Percentiles rank a stretch among this genome's conserved stretches.
These are phyloP conservation scores for Blomia tropicalis DNA, from an alignment of 2,888 invertebrate genomes.

Conservation along the genomic window DNA sequence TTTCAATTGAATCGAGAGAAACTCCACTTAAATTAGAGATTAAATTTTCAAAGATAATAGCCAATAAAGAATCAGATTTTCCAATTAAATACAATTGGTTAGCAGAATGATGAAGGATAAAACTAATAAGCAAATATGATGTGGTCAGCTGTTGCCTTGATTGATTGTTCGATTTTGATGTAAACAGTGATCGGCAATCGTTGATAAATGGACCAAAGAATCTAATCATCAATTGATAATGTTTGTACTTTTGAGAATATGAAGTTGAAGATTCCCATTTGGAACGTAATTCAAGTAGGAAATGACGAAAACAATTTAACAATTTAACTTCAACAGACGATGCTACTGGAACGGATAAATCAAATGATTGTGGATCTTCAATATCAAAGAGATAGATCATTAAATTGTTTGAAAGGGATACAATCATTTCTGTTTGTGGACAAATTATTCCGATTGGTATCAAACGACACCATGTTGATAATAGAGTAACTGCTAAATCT, in stretches of 20 bases:
- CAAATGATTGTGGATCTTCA: neutral
- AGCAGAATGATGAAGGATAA: neutral
- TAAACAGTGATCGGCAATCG: neutral
- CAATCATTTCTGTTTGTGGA: neutral
- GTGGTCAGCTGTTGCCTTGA: neutral
- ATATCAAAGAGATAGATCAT: neutral
- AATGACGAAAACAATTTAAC: neutral
- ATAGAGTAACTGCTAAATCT: neutral
- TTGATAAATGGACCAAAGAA: constrained; percentile 4
- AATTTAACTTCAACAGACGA: neutral
- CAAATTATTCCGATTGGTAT: neutral
- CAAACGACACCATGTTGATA: constrained; percentile 5
- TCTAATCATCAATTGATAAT: neutral
- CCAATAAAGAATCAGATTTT: constrained; percentile 4
- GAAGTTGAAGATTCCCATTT: neutral
- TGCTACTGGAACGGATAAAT: neutral
- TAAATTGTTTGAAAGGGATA: neutral
- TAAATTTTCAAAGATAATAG: neutral
- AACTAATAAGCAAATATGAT: neutral
- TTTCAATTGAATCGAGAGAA: neutral
- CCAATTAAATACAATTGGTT: neutral
- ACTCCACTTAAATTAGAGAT: neutral
- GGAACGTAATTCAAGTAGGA: neutral
- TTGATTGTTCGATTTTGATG: neutral
- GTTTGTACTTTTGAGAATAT: neutral